Evolutionary conservation across 2,888 invertebrate genomes (phyloP).

Genomic region (Hyalella azteca): DNA sequence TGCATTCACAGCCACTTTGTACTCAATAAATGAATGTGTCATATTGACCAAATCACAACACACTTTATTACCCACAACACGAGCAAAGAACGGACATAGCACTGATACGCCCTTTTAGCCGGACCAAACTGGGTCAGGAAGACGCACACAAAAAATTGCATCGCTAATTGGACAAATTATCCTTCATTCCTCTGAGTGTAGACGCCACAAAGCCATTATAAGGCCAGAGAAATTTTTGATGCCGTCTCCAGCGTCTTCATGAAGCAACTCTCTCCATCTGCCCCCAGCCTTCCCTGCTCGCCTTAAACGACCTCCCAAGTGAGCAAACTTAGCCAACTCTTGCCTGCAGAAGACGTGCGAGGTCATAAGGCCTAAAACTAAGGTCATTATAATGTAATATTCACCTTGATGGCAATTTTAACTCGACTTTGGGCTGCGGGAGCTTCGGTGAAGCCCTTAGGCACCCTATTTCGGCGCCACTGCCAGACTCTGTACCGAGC

Average conservation of each 20-base stretch:
- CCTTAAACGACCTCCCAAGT: slow-evolving; percentile 35
- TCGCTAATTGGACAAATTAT: no score
- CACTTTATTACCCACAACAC: no score
- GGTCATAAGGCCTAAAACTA: slow-evolving; percentile 35
- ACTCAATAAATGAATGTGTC: no score
- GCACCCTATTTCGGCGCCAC: slow-evolving; percentile 22
- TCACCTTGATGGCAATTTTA: slow-evolving; percentile 40
- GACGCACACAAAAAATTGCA: no score
- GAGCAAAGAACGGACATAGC: no score
- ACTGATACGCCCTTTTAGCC: no score
- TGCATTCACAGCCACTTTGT: no score
- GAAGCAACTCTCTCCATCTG: not conserved
- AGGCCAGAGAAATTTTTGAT: not conserved
- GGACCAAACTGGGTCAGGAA: no score
- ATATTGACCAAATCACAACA: no score
- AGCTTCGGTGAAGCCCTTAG: slow-evolving; percentile 29
- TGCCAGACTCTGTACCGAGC: not conserved
- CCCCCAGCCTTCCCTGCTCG: not conserved
- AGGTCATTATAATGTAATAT: slow-evolving; percentile 40
- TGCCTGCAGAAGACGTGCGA: slow-evolving; percentile 32
- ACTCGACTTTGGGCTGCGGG: slow-evolving; percentile 30
- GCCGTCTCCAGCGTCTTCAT: not conserved
- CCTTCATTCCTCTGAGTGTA: no score
- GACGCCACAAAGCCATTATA: not conserved
- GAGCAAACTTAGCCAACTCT: slow-evolving; percentile 24